phyloP scores from a whole-genome alignment of 2,797 vertebrate species.

The Mionectes olivaceus region DNA sequence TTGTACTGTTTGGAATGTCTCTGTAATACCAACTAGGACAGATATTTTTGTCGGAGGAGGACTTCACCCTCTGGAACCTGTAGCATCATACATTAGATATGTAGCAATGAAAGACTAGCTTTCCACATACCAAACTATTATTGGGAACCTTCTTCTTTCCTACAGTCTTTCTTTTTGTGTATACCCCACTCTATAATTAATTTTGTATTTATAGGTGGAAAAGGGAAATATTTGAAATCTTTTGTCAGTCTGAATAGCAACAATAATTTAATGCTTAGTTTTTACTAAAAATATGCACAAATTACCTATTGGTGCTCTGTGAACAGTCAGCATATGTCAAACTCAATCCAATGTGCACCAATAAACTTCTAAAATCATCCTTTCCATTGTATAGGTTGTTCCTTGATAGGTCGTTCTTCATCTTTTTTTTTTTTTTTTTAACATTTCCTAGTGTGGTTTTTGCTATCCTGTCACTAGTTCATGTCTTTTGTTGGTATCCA shows the following conservation, averaged over 20 bases:
- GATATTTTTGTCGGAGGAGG: background rate
- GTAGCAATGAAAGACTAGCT: background rate
- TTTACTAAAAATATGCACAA: background rate
- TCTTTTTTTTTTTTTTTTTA: background rate
- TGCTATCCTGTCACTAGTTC: background rate
- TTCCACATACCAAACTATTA: background rate
- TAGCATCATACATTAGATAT: background rate
- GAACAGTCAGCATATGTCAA: background rate
- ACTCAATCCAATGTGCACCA: background rate
- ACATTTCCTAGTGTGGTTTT: background rate
- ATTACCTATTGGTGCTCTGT: background rate
- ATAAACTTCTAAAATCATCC: background rate
- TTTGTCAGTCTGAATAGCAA: background rate
- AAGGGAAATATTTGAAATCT: background rate
- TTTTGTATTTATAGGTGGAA: background rate
- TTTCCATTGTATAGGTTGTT: background rate
- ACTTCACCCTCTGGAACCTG: background rate
- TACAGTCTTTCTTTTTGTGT: background rate
- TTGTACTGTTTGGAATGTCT: background rate
- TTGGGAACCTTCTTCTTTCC: background rate
- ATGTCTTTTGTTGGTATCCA: background rate
- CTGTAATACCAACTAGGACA: background rate
- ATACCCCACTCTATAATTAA: background rate
- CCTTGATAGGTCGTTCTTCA: background rate
- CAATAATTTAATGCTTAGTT: background rate